Percentiles rank a stretch among this genome's conserved stretches.
phyloP scores from a whole-genome alignment of 1,140 invertebrate genomes.

The Portunus trituberculatus region DNA sequence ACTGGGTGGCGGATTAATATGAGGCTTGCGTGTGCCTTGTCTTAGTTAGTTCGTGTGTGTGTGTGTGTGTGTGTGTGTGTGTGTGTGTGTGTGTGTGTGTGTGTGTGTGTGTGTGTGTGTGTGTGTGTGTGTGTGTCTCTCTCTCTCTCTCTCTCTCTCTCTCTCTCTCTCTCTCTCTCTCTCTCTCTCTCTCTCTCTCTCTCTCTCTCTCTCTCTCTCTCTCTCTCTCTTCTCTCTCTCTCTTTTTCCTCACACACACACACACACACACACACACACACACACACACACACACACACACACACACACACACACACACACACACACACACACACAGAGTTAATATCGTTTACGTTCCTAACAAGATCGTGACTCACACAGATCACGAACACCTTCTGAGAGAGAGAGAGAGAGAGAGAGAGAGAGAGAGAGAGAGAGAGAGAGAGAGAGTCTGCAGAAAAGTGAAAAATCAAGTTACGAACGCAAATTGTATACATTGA shows the following conservation, averaged over 20 bases:
- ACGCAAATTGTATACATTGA: too few relatives aligned
- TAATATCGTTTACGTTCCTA: background rate
- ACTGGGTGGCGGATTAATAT: background rate
- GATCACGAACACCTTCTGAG: too few relatives aligned
- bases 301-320: slow-evolving; percentile 17
- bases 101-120: too few relatives aligned
- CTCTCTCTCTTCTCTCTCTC: too few relatives aligned
- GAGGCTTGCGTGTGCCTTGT: background rate
- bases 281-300: slow-evolving; percentile 17
- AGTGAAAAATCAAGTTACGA: background rate
- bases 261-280: slow-evolving; percentile 20
- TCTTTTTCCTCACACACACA: slow-evolving; percentile 13
- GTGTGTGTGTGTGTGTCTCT: too few relatives aligned
- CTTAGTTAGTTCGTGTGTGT: background rate
- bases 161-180: too few relatives aligned
- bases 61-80: too few relatives aligned
- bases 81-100: too few relatives aligned
- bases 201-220: too few relatives aligned
- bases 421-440: slow-evolving; percentile 32
- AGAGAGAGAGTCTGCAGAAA: background rate
- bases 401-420: slow-evolving; percentile 17
- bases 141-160: too few relatives aligned
- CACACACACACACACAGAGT: slow-evolving; percentile 1
- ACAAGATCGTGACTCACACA: background rate
- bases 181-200: too few relatives aligned